Conservation (phyloP, 2,888 invertebrate genomes). For the Hymenopus coronatus region DNA sequence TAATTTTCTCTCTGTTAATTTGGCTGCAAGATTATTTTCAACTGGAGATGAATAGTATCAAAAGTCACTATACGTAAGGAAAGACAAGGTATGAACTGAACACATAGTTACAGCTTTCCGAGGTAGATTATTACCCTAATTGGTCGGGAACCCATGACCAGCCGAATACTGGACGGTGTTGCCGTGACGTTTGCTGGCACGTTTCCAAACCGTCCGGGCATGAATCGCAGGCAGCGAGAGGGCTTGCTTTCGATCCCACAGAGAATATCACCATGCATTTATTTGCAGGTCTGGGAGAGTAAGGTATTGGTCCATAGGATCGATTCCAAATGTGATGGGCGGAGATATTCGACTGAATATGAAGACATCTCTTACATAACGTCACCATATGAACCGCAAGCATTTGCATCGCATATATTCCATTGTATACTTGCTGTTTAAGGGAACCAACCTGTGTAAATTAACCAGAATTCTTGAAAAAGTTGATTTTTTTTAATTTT, state of each 20-base stretch:
- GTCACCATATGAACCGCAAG: background rate
- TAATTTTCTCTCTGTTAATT: too few species aligned
- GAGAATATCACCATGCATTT: background rate
- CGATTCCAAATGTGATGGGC: background rate
- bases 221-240: too few species aligned
- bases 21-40: too few species aligned
- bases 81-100: too few species aligned
- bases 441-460: too few species aligned
- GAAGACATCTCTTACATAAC: background rate
- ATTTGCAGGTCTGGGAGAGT: background rate
- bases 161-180: background rate
- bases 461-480: too few species aligned
- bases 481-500: too few species aligned
- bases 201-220: background rate
- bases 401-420: background rate
- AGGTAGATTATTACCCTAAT: background rate
- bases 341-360: background rate
- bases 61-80: too few species aligned
- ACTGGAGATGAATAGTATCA: too few species aligned
- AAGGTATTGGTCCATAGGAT: background rate
- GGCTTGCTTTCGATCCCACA: background rate
- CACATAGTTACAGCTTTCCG: too few species aligned
- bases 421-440: too few species aligned
- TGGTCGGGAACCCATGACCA: background rate
- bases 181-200: background rate